A percentile compares a stretch with the other conserved stretches of the same genome.
Conservation (phyloP, 2,113 vertebrate species). For the Formicarius rufipectus region DNA sequence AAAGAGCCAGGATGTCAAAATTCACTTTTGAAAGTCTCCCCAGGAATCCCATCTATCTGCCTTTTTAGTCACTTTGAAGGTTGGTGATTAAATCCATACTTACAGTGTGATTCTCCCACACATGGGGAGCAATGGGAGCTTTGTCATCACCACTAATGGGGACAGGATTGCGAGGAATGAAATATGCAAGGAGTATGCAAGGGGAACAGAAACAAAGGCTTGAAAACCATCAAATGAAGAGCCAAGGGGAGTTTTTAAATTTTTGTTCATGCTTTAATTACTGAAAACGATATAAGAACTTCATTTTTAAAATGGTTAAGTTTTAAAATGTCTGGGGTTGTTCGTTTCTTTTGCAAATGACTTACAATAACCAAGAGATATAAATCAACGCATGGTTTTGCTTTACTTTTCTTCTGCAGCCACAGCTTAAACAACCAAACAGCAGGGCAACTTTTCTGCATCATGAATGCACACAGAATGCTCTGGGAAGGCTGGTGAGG, state of each 20-base stretch:
- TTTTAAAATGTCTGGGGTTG: slow-evolving; percentile 6
- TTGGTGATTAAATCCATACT: slow-evolving; percentile 69
- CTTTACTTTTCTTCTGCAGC: slow-evolving; percentile 53
- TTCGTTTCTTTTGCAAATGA: slow-evolving; percentile 28
- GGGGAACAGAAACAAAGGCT: background rate
- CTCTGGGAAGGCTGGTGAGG: background rate
- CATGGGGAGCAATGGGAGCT: slow-evolving; percentile 62
- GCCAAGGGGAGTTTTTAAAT: slow-evolving; percentile 1
- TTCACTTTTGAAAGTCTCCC: slow-evolving; percentile 64
- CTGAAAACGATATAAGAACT: slow-evolving; percentile 6
- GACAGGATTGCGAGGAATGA: slow-evolving; percentile 44
- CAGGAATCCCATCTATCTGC: slow-evolving; percentile 63
- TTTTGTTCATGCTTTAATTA: slow-evolving; percentile 38
- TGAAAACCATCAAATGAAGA: slow-evolving; percentile 37
- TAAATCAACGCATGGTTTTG: slow-evolving; percentile 58
- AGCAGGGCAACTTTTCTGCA: slow-evolving; percentile 26
- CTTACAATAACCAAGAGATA: slow-evolving; percentile 51
- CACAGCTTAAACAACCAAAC: slow-evolving; percentile 59
- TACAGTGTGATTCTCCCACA: slow-evolving; percentile 59
- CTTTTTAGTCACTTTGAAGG: slow-evolving; percentile 66
- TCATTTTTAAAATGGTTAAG: background rate
- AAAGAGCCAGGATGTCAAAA: slow-evolving; percentile 53
- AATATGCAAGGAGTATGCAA: slow-evolving; percentile 14
- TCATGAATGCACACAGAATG: background rate
- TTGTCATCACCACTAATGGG: slow-evolving; percentile 68